Evolutionary conservation across 2,888 invertebrate species (phyloP).

Genomic region (Ochropleura leucogaster): DNA sequence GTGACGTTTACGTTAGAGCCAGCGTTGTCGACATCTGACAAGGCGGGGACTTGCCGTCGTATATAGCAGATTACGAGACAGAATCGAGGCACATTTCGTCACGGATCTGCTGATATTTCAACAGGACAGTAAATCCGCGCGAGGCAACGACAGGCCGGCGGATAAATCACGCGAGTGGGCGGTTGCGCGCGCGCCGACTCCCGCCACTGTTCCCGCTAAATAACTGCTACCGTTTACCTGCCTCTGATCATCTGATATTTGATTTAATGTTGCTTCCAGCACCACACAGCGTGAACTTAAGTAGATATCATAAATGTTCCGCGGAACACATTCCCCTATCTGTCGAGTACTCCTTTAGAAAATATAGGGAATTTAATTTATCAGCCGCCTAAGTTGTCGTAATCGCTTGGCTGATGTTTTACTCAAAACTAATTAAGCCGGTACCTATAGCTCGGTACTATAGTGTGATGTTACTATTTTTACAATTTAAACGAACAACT

Average conservation of each 20-base stretch:
- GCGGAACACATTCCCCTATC: conserved; percentile 51
- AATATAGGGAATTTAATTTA: conserved; percentile 38
- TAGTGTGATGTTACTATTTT: neutral
- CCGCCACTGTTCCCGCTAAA: conserved; percentile 80
- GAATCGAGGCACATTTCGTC: conserved; percentile 80
- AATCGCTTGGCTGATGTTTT: conserved; percentile 6
- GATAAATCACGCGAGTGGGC: conserved; percentile 89
- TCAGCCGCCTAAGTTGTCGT: conserved; percentile 6
- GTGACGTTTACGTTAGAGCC: conserved; percentile 50
- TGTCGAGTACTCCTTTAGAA: conserved; percentile 32
- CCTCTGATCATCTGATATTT: conserved; percentile 89
- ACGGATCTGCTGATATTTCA: conserved; percentile 86
- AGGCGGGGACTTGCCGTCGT: conserved; percentile 67
- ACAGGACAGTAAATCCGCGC: conserved; percentile 82
- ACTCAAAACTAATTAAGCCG: neutral
- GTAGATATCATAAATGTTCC: conserved; percentile 69
- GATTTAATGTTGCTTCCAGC: conserved; percentile 85
- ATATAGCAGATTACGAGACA: conserved; percentile 69
- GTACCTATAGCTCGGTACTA: neutral
- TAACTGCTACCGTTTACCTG: conserved; percentile 90
- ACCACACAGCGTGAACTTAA: conserved; percentile 72
- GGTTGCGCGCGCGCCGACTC: conserved; percentile 73
- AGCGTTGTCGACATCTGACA: conserved; percentile 65
- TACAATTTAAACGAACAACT: neutral
- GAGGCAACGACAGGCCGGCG: conserved; percentile 71